A percentile compares a stretch with the other conserved stretches of the same genome.
Conservation (phyloP, 2,113 vertebrate species). For the Caracal caracal region DNA sequence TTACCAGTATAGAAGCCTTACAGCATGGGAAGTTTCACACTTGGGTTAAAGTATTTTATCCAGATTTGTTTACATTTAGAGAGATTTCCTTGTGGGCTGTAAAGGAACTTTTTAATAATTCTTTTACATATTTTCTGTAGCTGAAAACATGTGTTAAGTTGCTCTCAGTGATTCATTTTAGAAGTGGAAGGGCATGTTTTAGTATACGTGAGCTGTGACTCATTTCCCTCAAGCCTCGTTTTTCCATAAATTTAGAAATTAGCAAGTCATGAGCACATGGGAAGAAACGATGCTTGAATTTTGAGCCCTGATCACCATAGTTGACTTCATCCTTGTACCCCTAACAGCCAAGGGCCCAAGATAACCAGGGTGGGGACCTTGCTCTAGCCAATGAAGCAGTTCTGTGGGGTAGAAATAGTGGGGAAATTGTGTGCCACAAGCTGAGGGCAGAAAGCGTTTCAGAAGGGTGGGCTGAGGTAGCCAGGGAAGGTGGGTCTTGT, state of each 20-base stretch:
- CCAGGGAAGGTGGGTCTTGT: background rate
- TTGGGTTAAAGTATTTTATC: background rate
- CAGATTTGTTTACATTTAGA: background rate
- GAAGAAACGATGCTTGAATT: background rate
- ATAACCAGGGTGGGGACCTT: background rate
- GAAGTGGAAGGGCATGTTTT: background rate
- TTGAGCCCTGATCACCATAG: background rate
- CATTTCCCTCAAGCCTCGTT: background rate
- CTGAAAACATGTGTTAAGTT: background rate
- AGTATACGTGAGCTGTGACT: background rate
- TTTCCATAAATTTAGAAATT: background rate
- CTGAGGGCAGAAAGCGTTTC: background rate
- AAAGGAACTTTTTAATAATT: background rate
- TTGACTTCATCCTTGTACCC: background rate
- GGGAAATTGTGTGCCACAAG: background rate
- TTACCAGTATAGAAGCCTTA: background rate
- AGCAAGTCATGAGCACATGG: background rate
- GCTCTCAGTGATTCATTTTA: background rate
- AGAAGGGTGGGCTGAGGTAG: background rate
- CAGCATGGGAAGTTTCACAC: background rate
- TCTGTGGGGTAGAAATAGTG: too few species aligned
- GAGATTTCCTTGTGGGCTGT: background rate
- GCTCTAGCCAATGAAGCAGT: background rate
- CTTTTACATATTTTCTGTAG: background rate
- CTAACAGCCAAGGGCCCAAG: background rate